A percentile compares a stretch with the other conserved stretches of the same genome.
phyloP scores from a whole-genome alignment of 2,113 vertebrate species.

The Eudorcas thomsonii region DNA sequence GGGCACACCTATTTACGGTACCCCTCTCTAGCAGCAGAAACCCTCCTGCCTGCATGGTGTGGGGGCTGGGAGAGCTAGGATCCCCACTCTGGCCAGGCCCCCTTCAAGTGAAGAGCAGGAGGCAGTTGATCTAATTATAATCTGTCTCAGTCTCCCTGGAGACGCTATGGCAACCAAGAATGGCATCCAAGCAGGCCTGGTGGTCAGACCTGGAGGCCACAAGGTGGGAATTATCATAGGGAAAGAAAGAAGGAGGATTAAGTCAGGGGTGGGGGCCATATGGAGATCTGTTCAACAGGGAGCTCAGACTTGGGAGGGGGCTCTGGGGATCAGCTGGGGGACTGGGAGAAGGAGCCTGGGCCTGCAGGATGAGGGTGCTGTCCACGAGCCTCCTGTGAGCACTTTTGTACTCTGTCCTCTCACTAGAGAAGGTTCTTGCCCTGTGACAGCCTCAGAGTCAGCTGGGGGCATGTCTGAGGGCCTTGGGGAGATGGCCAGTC shows the following conservation, averaged over 20 bases:
- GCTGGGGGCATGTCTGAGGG: not conserved
- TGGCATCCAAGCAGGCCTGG: slow-evolving; percentile 76
- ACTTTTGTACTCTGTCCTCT: not conserved
- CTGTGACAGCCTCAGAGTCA: not conserved
- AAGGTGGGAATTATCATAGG: not conserved
- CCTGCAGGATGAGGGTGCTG: not conserved
- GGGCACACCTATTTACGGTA: not conserved
- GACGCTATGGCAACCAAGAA: slow-evolving; percentile 92
- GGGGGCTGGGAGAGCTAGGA: not conserved
- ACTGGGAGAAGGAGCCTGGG: not conserved
- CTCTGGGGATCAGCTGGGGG: not conserved
- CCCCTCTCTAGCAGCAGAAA: not conserved
- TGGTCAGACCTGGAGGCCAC: slow-evolving; percentile 62
- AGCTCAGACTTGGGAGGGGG: not conserved
- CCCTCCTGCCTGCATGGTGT: not conserved
- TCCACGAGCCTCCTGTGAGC: not conserved
- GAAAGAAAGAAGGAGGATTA: not conserved
- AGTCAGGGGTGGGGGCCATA: not conserved
- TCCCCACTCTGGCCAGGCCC: slow-evolving; percentile 52
- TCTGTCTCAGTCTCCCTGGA: slow-evolving; percentile 88
- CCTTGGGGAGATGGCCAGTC: not conserved
- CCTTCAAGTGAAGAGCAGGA: slow-evolving; percentile 69
- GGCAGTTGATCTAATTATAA: slow-evolving; percentile 88
- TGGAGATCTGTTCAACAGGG: not conserved
- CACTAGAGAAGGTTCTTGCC: not conserved